Conservation (phyloP, 2,888 invertebrate species). For the Lycocerus yunnanus region DNA sequence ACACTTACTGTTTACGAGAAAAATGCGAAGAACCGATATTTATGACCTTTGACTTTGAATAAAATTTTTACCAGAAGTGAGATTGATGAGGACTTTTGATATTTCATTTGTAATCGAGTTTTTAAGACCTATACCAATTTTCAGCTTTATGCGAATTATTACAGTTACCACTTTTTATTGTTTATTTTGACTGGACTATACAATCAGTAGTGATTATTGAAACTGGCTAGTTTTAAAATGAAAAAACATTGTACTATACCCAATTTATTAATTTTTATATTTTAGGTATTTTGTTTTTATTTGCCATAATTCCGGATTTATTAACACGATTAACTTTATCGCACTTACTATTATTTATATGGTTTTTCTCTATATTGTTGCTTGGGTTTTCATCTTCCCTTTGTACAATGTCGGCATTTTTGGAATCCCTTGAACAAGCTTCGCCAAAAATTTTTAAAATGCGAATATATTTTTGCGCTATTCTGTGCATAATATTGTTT, state of each 20-base stretch:
- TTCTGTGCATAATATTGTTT: slow-evolving; percentile 1
- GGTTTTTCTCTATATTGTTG: slow-evolving; percentile 3
- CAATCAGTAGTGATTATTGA: too few relatives aligned
- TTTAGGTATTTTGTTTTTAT: background rate
- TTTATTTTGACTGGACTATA: too few relatives aligned
- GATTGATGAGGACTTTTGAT: too few relatives aligned
- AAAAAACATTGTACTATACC: background rate
- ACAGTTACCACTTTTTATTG: too few relatives aligned
- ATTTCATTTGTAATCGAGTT: too few relatives aligned
- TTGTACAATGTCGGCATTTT: background rate
- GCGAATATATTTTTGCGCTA: background rate
- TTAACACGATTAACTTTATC: background rate
- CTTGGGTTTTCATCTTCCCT: background rate
- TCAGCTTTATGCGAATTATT: too few relatives aligned
- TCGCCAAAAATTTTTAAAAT: background rate
- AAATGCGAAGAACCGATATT: too few relatives aligned
- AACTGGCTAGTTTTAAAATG: too few relatives aligned
- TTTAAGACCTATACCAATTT: too few relatives aligned
- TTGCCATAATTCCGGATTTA: slow-evolving; percentile 10
- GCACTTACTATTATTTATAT: background rate
- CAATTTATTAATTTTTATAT: background rate
- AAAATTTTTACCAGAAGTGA: too few relatives aligned
- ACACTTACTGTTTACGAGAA: too few relatives aligned
- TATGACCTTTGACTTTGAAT: too few relatives aligned
- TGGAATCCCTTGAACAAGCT: slow-evolving; percentile 1